Evolutionary conservation across 2,113 vertebrate genomes (phyloP).

Genomic region (Benitochromis conjunctus): DNA sequence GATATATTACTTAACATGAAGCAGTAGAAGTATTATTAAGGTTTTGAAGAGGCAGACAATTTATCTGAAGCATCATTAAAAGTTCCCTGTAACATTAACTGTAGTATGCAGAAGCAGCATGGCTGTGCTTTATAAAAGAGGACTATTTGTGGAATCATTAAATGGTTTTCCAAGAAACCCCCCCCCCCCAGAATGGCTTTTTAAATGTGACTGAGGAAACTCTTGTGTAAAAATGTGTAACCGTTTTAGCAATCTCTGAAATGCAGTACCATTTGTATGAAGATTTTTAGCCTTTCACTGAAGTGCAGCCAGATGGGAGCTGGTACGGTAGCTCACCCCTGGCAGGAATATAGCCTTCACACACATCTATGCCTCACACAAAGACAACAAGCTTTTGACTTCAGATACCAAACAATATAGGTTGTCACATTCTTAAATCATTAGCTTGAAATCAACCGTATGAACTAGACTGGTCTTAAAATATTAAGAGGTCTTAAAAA

Average conservation of each 20-base stretch:
- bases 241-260: conserved; percentile 8
- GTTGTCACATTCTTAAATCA: not conserved
- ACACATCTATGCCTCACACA: not conserved
- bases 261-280: conserved; percentile 2
- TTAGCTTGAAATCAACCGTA: not conserved
- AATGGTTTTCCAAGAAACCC: conserved; percentile 8
- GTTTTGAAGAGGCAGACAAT: not conserved
- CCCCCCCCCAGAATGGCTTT: not conserved
- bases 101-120: not conserved
- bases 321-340: not conserved
- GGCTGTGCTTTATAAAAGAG: not conserved
- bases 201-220: conserved; percentile 15
- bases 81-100: not conserved
- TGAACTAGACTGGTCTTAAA: not conserved
- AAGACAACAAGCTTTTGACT: not conserved
- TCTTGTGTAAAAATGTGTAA: conserved; percentile 13
- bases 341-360: not conserved
- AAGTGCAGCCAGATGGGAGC: conserved; percentile 39
- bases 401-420: not conserved
- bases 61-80: conserved; percentile 14
- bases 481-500: not conserved
- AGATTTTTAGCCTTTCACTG: conserved; percentile 27
- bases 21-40: not conserved
- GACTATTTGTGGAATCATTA: conserved; percentile 17
- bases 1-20: not conserved